phyloP scores from a whole-genome alignment of 2,113 vertebrate genomes.

The Scomber colias region DNA sequence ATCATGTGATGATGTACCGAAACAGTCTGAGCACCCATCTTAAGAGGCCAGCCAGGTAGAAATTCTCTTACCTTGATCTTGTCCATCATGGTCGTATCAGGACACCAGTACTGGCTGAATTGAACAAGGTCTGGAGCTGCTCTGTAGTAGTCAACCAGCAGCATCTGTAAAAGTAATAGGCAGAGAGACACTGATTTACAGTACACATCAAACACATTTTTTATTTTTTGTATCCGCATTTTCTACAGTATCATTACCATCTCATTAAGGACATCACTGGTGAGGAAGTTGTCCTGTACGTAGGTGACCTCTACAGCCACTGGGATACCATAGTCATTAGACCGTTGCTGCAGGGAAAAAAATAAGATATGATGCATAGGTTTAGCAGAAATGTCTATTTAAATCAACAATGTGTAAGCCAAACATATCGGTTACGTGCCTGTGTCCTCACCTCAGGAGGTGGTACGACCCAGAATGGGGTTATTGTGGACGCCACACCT shows the following conservation, averaged over 20 bases:
- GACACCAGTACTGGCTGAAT: constrained; percentile 93
- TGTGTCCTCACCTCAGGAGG: constrained; percentile 89
- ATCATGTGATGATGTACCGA: too few species aligned
- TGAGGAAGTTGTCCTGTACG: constrained; percentile 95
- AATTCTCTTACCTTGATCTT: constrained; percentile 91
- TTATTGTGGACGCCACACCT: constrained; percentile 92
- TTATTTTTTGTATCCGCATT: not conserved
- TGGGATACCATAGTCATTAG: constrained; percentile 95
- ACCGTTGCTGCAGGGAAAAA: constrained; percentile 87
- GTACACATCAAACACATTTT: not conserved
- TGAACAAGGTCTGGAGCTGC: constrained; percentile 91
- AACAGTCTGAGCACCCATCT: too few species aligned
- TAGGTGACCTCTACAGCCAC: constrained; percentile 96
- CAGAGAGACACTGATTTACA: not conserved
- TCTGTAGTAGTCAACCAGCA: constrained; percentile 95
- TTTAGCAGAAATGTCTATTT: not conserved
- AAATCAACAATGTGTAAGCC: not conserved
- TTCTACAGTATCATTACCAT: constrained; percentile 87
- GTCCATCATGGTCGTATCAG: constrained; percentile 93
- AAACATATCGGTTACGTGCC: too few species aligned
- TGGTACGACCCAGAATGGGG: constrained; percentile 96
- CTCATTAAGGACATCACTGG: constrained; percentile 95
- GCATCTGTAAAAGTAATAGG: constrained; percentile 81
- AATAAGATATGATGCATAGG: not conserved
- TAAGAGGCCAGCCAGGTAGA: too few species aligned